Percentiles rank a stretch among this genome's conserved stretches.
These are phyloP conservation scores for Balaeniceps rex DNA, from an alignment of 2,113 vertebrate species.

Conservation along the genomic window DNA sequence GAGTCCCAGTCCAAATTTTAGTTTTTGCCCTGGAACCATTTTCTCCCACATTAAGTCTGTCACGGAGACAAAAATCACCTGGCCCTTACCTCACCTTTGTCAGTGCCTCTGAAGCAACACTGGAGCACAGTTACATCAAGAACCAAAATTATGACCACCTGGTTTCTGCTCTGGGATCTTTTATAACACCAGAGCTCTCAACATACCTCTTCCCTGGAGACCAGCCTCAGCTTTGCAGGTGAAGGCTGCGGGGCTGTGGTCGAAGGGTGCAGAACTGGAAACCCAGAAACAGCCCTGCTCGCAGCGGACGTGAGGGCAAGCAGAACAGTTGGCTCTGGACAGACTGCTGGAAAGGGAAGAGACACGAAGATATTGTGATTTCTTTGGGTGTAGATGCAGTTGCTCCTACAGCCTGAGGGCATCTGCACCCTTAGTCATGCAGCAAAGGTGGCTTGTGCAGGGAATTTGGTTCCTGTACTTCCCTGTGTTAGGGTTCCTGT, in stretches of 20 bases:
- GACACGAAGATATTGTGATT: background rate
- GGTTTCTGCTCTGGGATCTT: background rate
- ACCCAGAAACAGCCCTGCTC: background rate
- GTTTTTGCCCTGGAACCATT: background rate
- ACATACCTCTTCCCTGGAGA: background rate
- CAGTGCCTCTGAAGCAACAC: background rate
- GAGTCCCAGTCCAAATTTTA: background rate
- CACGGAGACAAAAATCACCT: background rate
- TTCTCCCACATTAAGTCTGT: background rate
- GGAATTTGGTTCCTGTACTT: background rate
- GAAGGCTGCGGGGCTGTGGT: background rate
- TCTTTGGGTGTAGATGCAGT: background rate
- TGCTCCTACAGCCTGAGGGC: background rate
- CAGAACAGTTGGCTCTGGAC: background rate
- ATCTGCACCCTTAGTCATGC: background rate
- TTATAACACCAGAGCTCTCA: background rate
- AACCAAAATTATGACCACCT: background rate
- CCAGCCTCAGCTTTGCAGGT: background rate
- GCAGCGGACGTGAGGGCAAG: background rate
- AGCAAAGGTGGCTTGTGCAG: background rate
- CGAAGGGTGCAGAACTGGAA: background rate
- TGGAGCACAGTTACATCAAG: background rate
- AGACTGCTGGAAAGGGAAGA: background rate
- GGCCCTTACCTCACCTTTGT: background rate
- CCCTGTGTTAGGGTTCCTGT: background rate